phyloP scores from a whole-genome alignment of 2,888 invertebrate genomes.

The Cheiracanthium punctorium region DNA sequence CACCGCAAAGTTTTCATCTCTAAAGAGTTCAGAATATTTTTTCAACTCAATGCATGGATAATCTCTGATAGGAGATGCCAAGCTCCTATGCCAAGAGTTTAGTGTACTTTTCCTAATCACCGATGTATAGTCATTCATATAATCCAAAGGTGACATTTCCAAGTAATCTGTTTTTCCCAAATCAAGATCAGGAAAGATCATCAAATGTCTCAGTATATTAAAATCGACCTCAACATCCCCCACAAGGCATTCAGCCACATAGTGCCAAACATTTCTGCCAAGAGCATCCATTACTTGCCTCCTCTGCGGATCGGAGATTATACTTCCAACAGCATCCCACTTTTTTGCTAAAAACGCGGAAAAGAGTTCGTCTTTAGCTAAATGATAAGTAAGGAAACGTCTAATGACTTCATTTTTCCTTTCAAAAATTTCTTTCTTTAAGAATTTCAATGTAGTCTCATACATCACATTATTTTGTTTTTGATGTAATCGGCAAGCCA shows the following conservation, averaged over 20 bases:
- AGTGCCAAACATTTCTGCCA: background rate
- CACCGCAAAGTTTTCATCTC: too few relatives aligned
- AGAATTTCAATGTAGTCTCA: background rate
- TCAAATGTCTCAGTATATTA: background rate
- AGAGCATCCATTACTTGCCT: background rate
- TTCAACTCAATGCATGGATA: too few relatives aligned
- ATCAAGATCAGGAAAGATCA: background rate
- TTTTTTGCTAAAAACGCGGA: background rate
- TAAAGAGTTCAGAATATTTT: too few relatives aligned
- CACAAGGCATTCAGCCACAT: background rate
- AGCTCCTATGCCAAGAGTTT: too few relatives aligned
- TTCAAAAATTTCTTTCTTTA: slow-evolving; percentile 1
- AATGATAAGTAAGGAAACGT: background rate
- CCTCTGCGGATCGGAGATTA: background rate
- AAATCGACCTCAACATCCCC: background rate
- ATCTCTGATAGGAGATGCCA: too few relatives aligned
- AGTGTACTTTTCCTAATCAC: too few relatives aligned
- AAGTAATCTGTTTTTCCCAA: background rate
- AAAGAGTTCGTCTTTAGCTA: background rate
- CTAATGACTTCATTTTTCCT: slow-evolving; percentile 11
- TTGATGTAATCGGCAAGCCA: background rate
- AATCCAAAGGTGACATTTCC: slow-evolving; percentile 1
- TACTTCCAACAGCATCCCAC: background rate
- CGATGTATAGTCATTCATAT: too few relatives aligned
- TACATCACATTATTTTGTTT: background rate